These are phyloP conservation scores for Tenrec ecaudatus DNA, from an alignment of 2,113 vertebrate species.

Conservation along the genomic window DNA sequence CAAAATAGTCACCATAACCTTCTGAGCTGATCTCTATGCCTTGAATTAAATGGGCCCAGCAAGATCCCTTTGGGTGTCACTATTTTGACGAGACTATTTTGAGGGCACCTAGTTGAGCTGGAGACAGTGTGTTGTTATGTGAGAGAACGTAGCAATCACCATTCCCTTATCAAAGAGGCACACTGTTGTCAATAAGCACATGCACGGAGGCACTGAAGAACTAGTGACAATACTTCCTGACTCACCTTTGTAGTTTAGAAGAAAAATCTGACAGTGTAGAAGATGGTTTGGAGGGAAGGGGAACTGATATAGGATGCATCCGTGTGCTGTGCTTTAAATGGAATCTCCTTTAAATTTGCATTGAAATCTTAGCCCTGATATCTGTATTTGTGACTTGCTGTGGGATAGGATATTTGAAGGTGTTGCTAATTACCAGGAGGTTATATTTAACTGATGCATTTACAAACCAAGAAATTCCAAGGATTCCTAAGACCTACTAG, in stretches of 20 bases:
- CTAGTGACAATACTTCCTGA: neutral
- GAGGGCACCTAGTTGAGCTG: no score
- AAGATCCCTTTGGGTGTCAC: no score
- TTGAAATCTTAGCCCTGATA: neutral
- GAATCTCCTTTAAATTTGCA: neutral
- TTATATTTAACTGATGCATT: neutral
- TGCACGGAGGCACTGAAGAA: no score
- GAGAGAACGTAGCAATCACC: no score
- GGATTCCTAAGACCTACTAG: neutral
- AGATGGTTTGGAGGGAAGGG: neutral
- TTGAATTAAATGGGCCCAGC: no score
- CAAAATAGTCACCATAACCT: no score
- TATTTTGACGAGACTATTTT: no score
- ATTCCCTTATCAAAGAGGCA: no score
- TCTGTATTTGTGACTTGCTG: neutral
- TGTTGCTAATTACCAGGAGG: neutral
- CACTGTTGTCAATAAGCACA: neutral
- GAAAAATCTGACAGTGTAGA: neutral
- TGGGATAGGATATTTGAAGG: neutral
- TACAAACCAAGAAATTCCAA: neutral
- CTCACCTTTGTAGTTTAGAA: neutral
- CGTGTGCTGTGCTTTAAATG: neutral
- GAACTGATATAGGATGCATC: neutral
- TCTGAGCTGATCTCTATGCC: no score
- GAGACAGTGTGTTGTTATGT: no score